phyloP scores from a whole-genome alignment of 1,140 invertebrate species.

The Musca domestica region DNA sequence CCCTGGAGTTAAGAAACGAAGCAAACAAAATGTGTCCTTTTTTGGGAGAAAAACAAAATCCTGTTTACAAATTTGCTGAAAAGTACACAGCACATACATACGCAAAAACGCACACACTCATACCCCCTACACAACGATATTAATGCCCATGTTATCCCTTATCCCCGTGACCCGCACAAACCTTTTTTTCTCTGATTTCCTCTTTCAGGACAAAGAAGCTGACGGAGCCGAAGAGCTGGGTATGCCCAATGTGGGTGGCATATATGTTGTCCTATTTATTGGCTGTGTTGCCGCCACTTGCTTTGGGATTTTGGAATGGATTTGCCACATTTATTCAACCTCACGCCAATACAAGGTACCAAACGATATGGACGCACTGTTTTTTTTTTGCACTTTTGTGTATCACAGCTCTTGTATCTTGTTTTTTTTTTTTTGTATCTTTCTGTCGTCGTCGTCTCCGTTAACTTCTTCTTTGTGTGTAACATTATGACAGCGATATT shows the following conservation, averaged over 20 bases:
- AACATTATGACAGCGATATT: not conserved
- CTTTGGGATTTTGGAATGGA: conserved; percentile 46
- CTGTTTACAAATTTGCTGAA: too few species aligned
- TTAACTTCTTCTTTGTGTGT: not conserved
- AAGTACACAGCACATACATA: not conserved
- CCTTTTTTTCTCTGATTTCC: too few species aligned
- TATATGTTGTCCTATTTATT: conserved; percentile 85
- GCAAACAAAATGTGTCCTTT: too few species aligned
- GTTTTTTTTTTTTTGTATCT: not conserved
- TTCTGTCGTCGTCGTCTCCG: too few species aligned
- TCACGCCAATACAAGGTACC: conserved; percentile 48
- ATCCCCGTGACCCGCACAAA: too few species aligned
- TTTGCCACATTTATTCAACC: conserved; percentile 39
- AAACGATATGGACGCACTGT: not conserved
- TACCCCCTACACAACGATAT: not conserved
- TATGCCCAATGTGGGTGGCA: conserved; percentile 88
- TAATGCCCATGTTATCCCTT: not conserved
- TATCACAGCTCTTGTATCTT: not conserved
- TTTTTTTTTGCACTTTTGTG: too few species aligned
- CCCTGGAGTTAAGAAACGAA: too few species aligned
- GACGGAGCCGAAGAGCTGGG: conserved; percentile 63
- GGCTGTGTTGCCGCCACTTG: conserved; percentile 56
- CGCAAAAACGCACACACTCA: not conserved
- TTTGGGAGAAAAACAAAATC: too few species aligned
- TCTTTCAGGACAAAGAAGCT: conserved; percentile 36